Evolutionary conservation across 2,113 vertebrate genomes (phyloP).

Genomic region (Toxostoma redivivum): DNA sequence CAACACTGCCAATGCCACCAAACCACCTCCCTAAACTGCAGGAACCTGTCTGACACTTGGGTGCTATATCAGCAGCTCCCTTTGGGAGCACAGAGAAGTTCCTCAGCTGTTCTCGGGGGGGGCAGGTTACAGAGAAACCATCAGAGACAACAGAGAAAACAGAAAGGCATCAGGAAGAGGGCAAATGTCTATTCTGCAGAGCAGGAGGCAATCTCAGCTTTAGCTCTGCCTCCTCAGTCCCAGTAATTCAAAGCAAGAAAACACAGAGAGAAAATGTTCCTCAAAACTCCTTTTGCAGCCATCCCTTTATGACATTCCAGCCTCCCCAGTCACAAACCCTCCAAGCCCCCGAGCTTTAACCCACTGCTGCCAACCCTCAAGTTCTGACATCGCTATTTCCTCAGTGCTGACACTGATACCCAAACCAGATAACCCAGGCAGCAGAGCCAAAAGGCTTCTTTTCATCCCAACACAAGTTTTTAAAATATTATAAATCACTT

Average conservation of each 20-base stretch:
- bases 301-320: background rate
- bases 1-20: background rate
- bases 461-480: background rate
- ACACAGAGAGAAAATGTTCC: background rate
- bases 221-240: background rate
- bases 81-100: background rate
- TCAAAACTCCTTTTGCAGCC: background rate
- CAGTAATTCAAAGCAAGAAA: background rate
- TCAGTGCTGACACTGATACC: background rate
- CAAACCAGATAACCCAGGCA: background rate
- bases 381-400: too few relatives aligned
- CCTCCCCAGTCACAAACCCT: background rate
- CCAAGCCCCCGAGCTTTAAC: background rate
- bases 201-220: background rate
- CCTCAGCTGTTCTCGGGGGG: background rate
- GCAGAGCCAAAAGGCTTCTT: background rate
- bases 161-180: background rate
- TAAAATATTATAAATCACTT: background rate
- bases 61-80: background rate
- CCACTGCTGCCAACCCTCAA: background rate
- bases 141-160: background rate
- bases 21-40: background rate
- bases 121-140: background rate
- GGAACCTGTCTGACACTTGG: background rate
- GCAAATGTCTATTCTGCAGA: background rate